Evolutionary conservation across 2,888 invertebrate species (phyloP).

Genomic region (Notodonta ziczac): DNA sequence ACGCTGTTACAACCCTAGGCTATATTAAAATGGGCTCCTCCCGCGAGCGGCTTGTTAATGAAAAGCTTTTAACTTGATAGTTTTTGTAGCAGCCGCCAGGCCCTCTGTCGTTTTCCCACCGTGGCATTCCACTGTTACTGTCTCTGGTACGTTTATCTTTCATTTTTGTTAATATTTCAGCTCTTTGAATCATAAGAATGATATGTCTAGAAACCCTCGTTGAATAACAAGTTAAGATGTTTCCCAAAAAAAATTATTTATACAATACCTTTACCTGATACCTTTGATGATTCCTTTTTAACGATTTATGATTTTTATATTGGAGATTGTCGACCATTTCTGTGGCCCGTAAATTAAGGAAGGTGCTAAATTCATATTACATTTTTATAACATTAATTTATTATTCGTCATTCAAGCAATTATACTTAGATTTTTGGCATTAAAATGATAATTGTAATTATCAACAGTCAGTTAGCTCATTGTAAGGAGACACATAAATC

Average conservation of each 20-base stretch:
- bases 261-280: too few relatives aligned
- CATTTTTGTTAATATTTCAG: not conserved
- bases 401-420: too few relatives aligned
- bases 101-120: not conserved
- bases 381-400: too few relatives aligned
- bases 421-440: too few relatives aligned
- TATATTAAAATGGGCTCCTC: constrained; percentile 20
- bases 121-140: not conserved
- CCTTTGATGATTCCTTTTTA: too few relatives aligned
- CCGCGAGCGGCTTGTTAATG: constrained; percentile 14
- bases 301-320: too few relatives aligned
- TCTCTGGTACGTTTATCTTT: not conserved
- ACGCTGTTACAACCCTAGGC: constrained; percentile 21
- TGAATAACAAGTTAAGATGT: not conserved
- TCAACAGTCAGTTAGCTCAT: not conserved
- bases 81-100: constrained; percentile 6
- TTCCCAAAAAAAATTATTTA: too few relatives aligned
- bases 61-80: constrained; percentile 27
- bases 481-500: not conserved
- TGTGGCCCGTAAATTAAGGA: too few relatives aligned
- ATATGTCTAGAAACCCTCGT: not conserved
- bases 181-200: not conserved
- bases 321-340: too few relatives aligned
- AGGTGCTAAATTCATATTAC: too few relatives aligned
- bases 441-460: too few relatives aligned